Evolutionary conservation across 2,888 invertebrate genomes (phyloP).

Genomic region (Cyclophora albipunctata): DNA sequence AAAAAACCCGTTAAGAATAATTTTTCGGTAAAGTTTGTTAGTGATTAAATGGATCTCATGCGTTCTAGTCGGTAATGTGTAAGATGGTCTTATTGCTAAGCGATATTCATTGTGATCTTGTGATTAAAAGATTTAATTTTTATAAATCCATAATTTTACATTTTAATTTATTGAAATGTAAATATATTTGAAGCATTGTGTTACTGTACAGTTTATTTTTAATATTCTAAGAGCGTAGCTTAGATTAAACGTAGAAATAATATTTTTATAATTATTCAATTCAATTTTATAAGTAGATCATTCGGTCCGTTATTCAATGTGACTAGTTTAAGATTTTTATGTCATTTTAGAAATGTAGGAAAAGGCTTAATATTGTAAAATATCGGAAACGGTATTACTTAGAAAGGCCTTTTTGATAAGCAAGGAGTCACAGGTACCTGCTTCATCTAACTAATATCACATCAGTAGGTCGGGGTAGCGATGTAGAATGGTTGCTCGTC

Average conservation of each 20-base stretch:
- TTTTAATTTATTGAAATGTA: constrained; percentile 4
- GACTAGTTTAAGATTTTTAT: background rate
- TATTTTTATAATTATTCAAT: constrained; percentile 29
- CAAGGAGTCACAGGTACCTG: constrained; percentile 49
- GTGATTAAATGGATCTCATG: constrained; percentile 29
- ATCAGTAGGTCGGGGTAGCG: constrained; percentile 8
- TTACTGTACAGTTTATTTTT: constrained; percentile 26
- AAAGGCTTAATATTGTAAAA: background rate
- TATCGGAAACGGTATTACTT: background rate
- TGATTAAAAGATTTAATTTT: background rate
- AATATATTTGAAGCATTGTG: background rate
- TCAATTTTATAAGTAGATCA: constrained; percentile 1
- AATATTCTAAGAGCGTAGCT: constrained; percentile 18
- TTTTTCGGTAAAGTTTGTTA: background rate
- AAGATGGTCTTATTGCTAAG: constrained; percentile 61
- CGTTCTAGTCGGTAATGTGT: constrained; percentile 33
- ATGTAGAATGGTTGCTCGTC: constrained; percentile 28
- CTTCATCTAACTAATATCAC: constrained; percentile 7
- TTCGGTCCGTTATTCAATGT: background rate
- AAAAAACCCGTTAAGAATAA: too few relatives aligned
- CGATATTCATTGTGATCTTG: constrained; percentile 64
- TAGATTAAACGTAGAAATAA: constrained; percentile 29
- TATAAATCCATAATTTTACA: background rate
- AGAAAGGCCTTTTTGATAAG: constrained; percentile 8
- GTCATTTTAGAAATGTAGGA: constrained; percentile 3